phyloP scores from a whole-genome alignment of 2,113 vertebrate genomes.

The Pelmatolapia mariae region DNA sequence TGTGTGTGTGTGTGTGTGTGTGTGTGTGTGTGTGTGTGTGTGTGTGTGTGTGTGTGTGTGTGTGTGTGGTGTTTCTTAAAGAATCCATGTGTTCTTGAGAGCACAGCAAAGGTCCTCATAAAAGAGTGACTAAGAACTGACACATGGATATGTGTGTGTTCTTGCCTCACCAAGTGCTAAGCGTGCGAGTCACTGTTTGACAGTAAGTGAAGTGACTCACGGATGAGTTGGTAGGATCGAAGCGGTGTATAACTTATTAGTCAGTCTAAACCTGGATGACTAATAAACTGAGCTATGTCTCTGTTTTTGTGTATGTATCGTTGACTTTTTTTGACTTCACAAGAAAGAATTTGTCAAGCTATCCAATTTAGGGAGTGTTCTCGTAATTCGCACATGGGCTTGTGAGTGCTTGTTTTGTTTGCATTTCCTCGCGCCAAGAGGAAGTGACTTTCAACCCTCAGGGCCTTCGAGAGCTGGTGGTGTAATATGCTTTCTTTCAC shows the following conservation, averaged over 20 bases:
- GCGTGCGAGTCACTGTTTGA: constrained; percentile 34
- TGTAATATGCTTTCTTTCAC: constrained; percentile 16
- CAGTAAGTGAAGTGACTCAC: constrained; percentile 61
- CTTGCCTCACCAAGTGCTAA: constrained; percentile 30
- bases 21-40: neutral
- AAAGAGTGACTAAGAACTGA: constrained; percentile 45
- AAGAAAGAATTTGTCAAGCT: neutral
- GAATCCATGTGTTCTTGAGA: constrained; percentile 9
- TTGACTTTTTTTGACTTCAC: neutral
- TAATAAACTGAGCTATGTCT: neutral
- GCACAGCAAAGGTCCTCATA: neutral
- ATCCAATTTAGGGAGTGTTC: constrained; percentile 23
- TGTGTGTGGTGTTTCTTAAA: neutral
- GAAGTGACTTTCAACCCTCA: constrained; percentile 56
- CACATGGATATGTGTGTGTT: constrained; percentile 22
- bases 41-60: neutral
- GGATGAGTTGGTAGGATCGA: constrained; percentile 5
- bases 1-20: neutral
- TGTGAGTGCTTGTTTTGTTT: constrained; percentile 48
- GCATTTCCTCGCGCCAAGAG: constrained; percentile 47
- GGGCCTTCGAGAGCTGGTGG: constrained; percentile 28
- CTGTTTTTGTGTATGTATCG: neutral
- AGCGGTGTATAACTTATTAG: neutral
- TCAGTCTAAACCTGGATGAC: constrained; percentile 4
- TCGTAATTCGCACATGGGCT: constrained; percentile 26